Evolutionary conservation across 2,797 vertebrate genomes (phyloP).

Genomic region (Anabacerthia variegaticeps): DNA sequence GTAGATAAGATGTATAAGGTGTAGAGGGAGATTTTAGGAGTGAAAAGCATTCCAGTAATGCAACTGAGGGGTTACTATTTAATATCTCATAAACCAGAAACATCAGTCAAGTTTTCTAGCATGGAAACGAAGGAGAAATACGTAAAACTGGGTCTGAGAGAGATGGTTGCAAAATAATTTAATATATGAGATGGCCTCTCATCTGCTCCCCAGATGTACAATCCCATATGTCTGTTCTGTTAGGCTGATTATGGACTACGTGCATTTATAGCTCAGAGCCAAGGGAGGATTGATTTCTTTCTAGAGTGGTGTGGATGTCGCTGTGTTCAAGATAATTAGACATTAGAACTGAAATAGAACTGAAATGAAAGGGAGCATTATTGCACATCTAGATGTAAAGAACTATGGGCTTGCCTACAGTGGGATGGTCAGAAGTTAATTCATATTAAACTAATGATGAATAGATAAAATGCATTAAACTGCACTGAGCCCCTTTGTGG

Average conservation of each 20-base stretch:
- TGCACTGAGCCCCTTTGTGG: background rate
- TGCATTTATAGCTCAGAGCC: conserved; percentile 12
- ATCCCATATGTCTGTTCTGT: background rate
- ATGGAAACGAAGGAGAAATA: background rate
- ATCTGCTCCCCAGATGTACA: conserved; percentile 51
- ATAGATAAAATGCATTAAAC: background rate
- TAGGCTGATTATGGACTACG: background rate
- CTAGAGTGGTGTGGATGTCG: background rate
- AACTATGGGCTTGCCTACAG: background rate
- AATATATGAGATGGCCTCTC: background rate
- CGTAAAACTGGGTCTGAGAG: background rate
- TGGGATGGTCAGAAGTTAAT: background rate
- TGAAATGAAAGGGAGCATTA: background rate
- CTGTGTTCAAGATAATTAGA: background rate
- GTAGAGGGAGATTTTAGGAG: background rate
- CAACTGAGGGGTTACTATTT: background rate
- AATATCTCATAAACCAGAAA: background rate
- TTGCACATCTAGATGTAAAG: background rate
- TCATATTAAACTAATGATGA: background rate
- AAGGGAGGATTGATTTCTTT: background rate
- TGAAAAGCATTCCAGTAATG: background rate
- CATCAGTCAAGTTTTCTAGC: background rate
- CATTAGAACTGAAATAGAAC: background rate
- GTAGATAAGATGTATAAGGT: background rate
- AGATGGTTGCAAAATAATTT: background rate